Evolutionary conservation across 2,888 invertebrate species (phyloP), one percentile per base, ranked within the genome.

Genomic region (Smittia sp.): DNA sequence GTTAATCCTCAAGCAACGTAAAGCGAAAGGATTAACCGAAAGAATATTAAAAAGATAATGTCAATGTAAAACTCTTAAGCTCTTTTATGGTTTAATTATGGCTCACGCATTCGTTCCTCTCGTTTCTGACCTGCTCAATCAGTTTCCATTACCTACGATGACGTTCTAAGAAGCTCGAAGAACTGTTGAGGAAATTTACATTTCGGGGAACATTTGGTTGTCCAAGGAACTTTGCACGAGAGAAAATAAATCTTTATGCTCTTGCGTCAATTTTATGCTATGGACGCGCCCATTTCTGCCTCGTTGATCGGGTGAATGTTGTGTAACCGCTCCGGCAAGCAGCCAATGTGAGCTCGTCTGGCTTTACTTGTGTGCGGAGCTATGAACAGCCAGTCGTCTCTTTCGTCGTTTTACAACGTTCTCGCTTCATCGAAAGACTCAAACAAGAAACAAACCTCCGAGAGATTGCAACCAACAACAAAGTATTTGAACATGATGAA

Each of bases 31-130:
- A 72, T 72, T 72, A 72, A 62, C 15, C 58, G 32, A 54, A 25
- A 62, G 25, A 39, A 54, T 72, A 72, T 72, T 72, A 72, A 72
- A 32, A 72, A 72, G 72, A 54, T 72, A 72, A 72, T 72, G 72
- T 39, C 38, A 32, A 62, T 27, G 20, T 18, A 69, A 69, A 62
- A 62, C 39, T 72, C 25, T 25, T 72, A 72, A 72, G 72, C 72
- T 22, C 25, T 72, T 72, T 72, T 72, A 72, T 72, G 58, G 72
- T 72, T 72, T 72, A 72, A 72, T 72, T 72, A 72, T 70, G 46
- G 62, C 22, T 6, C 22, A 22, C 22, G 62, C 20, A 6, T 24
- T 22, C 22, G 20, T 58, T 15, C 9, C 13, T 24, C 11, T 58
- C 1, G 18, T 72, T 62, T 39, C 32, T 72, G 72, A 72, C 62